Evolutionary conservation across 2,888 invertebrate species (phyloP), one percentile per base, ranked within the genome.

Genomic region (Brachylomia viminalis): DNA sequence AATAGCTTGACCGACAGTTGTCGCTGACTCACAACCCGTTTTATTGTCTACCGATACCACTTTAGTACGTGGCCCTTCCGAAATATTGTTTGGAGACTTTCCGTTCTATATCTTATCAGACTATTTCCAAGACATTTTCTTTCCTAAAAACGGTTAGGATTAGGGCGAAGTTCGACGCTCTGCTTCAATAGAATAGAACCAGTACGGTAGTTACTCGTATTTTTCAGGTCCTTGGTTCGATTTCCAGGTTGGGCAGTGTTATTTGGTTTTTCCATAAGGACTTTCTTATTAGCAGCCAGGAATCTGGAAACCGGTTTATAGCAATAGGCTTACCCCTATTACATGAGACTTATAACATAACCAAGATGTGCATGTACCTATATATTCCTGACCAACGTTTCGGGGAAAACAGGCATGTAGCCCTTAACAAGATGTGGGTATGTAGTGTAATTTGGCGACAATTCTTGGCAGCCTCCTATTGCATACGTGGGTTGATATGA

Each of bases 31-130:
- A 80, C 76, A 68, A 33, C 30, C 71, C 56, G 30, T 49, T 67
- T 27, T 42, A 17, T 54, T 80, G 62, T 80, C 62, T 75, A 80
- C 11, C 54, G 70, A 58, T 15, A 52, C 58, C 80, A 66, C 33
- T 75, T 70, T 80, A 75, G 75, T 69, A 56, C 65, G 30, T 13
- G 38, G 45, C 30, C 30, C 27, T 66, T n/a, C 30, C 13, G 49
- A 47, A 33, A 42, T 20, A 71, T 71, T 20, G 49, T 23, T 33
- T 42, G 79, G 49, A 58, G 78, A 71, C 52, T 64, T 38, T 52
- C 33, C 20, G 13, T 11, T n/a, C n/a, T n/a, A n/a, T 56, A 13
- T 56, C 62, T 56, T 64, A 67, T 67, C 49, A 2, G 15, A 27
- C 13, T 2, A n/a, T 72, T 79, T 62, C 79, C 49, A 58, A 23